Evolutionary conservation across 2,888 invertebrate species (phyloP).

Genomic region (Crepidodera aurea): DNA sequence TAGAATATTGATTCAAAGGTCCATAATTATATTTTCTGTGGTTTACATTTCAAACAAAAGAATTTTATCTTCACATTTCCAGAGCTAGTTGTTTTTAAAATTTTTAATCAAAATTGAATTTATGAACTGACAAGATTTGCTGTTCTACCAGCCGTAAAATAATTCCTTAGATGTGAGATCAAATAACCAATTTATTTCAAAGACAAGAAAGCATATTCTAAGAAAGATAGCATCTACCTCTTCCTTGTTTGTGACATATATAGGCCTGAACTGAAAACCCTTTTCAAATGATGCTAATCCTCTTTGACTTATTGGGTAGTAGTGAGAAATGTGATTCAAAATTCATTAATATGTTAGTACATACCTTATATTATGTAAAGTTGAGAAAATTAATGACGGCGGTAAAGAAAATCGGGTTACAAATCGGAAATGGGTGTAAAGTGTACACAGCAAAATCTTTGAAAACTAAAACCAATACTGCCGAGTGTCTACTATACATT

Average conservation of each 20-base stretch:
- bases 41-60: no score
- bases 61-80: no score
- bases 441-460: not conserved
- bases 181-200: slow-evolving; percentile 32
- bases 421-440: not conserved
- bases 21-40: no score
- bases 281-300: slow-evolving; percentile 27
- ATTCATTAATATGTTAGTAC: slow-evolving; percentile 17
- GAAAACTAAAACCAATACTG: not conserved
- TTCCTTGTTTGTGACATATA: slow-evolving; percentile 21
- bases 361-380: no score
- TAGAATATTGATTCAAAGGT: no score
- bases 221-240: slow-evolving; percentile 30
- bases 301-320: slow-evolving; percentile 25
- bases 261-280: slow-evolving; percentile 26
- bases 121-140: not conserved
- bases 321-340: slow-evolving; percentile 26
- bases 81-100: no score
- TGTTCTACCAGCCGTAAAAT: not conserved
- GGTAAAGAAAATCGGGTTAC: not conserved
- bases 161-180: slow-evolving; percentile 22
- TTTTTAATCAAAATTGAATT: not conserved
- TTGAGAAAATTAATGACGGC: not conserved
- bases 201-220: slow-evolving; percentile 33
- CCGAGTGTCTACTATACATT: no score